These are phyloP conservation scores for Chalcis sispes DNA, from an alignment of 2,888 invertebrate genomes.

Conservation along the genomic window DNA sequence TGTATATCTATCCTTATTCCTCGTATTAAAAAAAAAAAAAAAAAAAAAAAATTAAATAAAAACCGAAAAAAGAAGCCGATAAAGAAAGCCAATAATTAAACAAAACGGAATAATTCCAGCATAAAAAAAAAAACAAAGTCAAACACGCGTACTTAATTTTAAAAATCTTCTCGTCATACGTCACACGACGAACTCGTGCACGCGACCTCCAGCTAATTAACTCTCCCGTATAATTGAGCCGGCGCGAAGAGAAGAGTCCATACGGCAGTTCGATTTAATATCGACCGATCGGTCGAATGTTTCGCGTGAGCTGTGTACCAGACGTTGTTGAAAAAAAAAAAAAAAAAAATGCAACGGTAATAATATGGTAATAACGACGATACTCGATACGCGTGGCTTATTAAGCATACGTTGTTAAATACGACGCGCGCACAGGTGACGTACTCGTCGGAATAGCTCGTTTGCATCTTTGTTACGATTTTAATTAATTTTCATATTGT, in stretches of 20 bases:
- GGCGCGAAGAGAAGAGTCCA: too few species aligned
- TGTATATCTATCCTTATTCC: too few species aligned
- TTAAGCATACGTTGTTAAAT: not conserved
- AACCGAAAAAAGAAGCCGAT: too few species aligned
- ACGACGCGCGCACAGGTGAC: not conserved
- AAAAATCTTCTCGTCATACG: too few species aligned
- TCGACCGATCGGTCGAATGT: slow-evolving; percentile 54
- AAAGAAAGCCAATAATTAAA: too few species aligned
- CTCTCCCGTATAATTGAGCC: slow-evolving; percentile 58
- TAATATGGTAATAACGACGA: too few species aligned
- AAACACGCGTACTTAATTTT: too few species aligned
- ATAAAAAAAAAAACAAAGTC: too few species aligned
- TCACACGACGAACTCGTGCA: not conserved
- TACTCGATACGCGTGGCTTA: not conserved
- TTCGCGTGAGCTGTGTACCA: too few species aligned
- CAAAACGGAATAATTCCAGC: too few species aligned
- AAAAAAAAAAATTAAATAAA: too few species aligned
- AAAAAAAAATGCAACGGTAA: not conserved
- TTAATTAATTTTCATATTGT: slow-evolving; percentile 37
- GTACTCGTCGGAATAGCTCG: not conserved
- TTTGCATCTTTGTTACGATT: slow-evolving; percentile 15
- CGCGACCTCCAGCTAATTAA: slow-evolving; percentile 53
- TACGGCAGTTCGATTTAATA: slow-evolving; percentile 56
- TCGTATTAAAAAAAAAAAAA: too few species aligned
- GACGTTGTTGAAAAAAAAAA: slow-evolving; percentile 4